Base-by-base conservation (phyloP, 1,140 invertebrate species). In the Trichogramma pretiosum region DNA sequence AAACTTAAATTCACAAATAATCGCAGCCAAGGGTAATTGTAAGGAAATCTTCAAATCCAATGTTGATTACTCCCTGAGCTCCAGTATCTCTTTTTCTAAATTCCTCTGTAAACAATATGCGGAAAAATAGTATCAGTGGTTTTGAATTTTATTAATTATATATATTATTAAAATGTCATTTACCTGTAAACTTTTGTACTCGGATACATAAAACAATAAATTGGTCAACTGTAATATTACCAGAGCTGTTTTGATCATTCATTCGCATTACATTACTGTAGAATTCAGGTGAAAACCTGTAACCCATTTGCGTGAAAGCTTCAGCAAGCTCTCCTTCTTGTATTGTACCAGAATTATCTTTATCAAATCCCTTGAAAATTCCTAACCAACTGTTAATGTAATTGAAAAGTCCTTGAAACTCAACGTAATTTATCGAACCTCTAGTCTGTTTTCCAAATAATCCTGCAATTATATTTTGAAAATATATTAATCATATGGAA, bases 261-360 rank as follows among this genome's bases (percentile, higher is more conserved):
- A 84, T 83, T 55, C 75, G 77, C 8, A 85, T 73, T 37, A 93
- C 64, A 52, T 83, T 82, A 41, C 77, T 76, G 11, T 87, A 77
- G 60, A 93, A 93, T 24, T 88, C 81, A 5, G 81, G 80, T 18
- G 82, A 78, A 48, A 94, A 82, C 33, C 82, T 76, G 59, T 89
- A 94, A n/a, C 89, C 90, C 89, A 93, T 92, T 73, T 87, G 83
- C 19, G 77, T 72, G 23, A 91, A 77, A 17, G 89, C 89, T 82
- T 74, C 60, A 67, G 69, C 66, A 19, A 93, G 70, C 72, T 94
- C 90, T 47, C 65, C 61, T 67, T 85, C 80, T 53, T 92, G 88
- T 56, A 94, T 92, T 47, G 75, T 77, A 1, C 89, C 89, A 22
- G 88, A 91, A 52, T 82, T 77, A 64, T 93, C 85, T 34, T 74